A percentile compares a stretch with the other conserved stretches of the same genome.
phyloP scores from a whole-genome alignment of 2,113 vertebrate species.

The Macrotus californicus region DNA sequence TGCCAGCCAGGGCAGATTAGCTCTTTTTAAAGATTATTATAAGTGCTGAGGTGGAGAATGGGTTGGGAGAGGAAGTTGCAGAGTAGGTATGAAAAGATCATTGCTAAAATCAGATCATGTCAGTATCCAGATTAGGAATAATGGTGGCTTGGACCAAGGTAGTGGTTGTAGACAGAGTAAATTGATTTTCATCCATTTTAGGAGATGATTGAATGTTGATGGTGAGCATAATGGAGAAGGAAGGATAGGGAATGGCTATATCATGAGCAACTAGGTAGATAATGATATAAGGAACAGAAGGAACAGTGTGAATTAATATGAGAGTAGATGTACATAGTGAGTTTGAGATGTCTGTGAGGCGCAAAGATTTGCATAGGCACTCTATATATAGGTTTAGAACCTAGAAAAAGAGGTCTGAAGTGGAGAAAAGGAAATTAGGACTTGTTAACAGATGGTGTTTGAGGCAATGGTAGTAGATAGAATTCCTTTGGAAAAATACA shows the following conservation, averaged over 20 bases:
- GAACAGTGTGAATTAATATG: background rate
- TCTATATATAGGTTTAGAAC: background rate
- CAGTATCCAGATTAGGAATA: background rate
- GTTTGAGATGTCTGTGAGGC: conserved; percentile 3
- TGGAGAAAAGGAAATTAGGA: conserved; percentile 3
- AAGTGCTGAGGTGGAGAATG: background rate
- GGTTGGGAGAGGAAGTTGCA: background rate
- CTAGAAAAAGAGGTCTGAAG: background rate
- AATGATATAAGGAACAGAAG: background rate
- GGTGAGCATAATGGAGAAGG: background rate
- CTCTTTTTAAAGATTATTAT: background rate
- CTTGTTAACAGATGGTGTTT: background rate
- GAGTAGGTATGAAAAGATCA: background rate
- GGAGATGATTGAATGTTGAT: background rate
- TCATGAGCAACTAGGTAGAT: background rate
- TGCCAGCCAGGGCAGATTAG: too few relatives aligned
- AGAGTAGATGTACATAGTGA: background rate
- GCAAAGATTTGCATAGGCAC: background rate
- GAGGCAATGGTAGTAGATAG: background rate
- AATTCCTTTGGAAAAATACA: conserved; percentile 2
- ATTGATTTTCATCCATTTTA: background rate
- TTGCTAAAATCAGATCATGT: background rate
- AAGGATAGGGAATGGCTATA: background rate
- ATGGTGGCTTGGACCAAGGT: background rate
- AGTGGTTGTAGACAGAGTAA: background rate